Conservation (phyloP, 2,888 invertebrate genomes). For the Steinernema hermaphroditum region DNA sequence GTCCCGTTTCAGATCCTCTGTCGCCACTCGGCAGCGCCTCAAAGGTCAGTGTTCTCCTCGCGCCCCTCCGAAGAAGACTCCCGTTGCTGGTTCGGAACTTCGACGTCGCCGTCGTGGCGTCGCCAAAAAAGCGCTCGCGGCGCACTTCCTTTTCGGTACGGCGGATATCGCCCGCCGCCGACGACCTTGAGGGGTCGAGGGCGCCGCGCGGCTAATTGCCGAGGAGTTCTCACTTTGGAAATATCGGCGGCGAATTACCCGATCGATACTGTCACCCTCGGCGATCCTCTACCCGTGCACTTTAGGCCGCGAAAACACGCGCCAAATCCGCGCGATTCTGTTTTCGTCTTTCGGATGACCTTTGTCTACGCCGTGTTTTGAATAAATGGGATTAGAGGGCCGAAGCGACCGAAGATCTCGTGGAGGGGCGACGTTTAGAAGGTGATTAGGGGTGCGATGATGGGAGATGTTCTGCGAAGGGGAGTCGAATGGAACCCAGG, state of each 20-base stretch:
- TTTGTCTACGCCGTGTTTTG: not conserved
- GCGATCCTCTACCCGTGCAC: not conserved
- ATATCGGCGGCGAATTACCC: constrained; percentile 24
- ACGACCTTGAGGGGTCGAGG: constrained; percentile 25
- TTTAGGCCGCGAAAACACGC: constrained; percentile 3
- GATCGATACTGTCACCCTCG: constrained; percentile 17
- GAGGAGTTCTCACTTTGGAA: not conserved
- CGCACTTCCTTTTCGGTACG: not conserved
- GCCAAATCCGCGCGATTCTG: constrained; percentile 15
- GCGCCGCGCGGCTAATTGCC: constrained; percentile 22
- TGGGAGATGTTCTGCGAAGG: too few species aligned
- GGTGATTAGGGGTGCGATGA: too few species aligned
- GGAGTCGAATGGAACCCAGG: too few species aligned
- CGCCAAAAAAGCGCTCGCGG: constrained; percentile 15
- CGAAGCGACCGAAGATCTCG: too few species aligned
- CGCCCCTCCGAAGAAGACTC: too few species aligned
- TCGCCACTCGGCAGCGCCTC: too few species aligned
- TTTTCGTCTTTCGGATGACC: not conserved
- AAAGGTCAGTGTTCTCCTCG: too few species aligned
- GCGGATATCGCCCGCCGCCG: constrained; percentile 5
- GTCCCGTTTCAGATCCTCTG: too few species aligned
- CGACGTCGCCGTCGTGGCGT: not conserved
- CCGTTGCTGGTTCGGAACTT: too few species aligned
- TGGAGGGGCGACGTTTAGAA: too few species aligned
- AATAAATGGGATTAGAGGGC: constrained; percentile 16